Conservation (phyloP, 2,888 invertebrate species). For the Periphyllus acericola region DNA sequence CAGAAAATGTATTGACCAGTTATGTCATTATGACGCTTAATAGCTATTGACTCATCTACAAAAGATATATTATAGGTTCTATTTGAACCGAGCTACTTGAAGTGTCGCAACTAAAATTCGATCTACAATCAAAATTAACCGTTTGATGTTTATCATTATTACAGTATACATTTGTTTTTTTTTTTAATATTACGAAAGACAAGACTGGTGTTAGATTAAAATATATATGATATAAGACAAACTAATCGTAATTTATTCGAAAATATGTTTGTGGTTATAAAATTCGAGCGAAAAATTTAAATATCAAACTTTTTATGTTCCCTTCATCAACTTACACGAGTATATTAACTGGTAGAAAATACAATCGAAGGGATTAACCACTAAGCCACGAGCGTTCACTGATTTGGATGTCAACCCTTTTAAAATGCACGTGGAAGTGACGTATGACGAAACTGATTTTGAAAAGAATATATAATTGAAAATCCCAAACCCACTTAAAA, state of each 20-base stretch:
- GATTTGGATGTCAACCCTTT: constrained; percentile 49
- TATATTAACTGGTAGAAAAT: constrained; percentile 21
- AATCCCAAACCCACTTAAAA: constrained; percentile 29
- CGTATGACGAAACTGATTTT: constrained; percentile 11
- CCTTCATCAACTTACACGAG: not conserved
- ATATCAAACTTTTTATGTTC: not conserved
- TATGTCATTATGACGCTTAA: not conserved
- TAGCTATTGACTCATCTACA: not conserved
- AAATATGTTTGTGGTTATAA: not conserved
- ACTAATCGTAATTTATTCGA: too few relatives aligned
- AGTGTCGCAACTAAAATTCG: not conserved
- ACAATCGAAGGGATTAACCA: constrained; percentile 18
- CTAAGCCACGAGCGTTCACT: not conserved
- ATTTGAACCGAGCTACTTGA: not conserved
- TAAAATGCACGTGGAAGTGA: constrained; percentile 40
- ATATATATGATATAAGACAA: too few relatives aligned
- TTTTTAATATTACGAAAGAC: too few relatives aligned
- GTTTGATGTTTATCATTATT: not conserved
- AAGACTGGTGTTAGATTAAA: too few relatives aligned
- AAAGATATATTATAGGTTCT: not conserved
- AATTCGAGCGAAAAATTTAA: not conserved
- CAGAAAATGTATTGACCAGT: not conserved
- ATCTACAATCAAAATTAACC: too few relatives aligned
- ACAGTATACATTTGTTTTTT: too few relatives aligned
- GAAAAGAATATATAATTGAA: constrained; percentile 41